Evolutionary conservation across 1,140 invertebrate genomes (phyloP).

Genomic region (Pentalonia nigronervosa): DNA sequence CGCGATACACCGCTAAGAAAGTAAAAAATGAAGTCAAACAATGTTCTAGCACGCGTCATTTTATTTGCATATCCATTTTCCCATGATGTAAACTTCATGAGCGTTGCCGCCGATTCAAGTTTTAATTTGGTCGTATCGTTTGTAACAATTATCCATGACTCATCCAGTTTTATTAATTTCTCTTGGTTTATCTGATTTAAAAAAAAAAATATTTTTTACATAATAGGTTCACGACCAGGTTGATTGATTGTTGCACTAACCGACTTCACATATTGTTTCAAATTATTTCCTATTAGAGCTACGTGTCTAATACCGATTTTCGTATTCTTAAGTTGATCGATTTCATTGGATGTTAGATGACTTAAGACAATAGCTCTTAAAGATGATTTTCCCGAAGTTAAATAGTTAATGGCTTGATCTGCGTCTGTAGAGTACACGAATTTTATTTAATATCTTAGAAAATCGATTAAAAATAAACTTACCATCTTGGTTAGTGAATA

Average conservation of each 20-base stretch:
- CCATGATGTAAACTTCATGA: slow-evolving; percentile 14
- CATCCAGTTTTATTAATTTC: slow-evolving; percentile 38
- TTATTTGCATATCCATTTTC: neutral
- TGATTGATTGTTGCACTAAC: neutral
- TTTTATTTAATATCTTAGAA: neutral
- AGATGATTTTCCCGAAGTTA: slow-evolving; percentile 45
- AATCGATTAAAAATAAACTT: neutral
- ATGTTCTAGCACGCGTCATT: neutral
- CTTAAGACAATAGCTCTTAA: slow-evolving; percentile 29
- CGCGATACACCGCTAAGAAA: neutral
- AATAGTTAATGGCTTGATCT: neutral
- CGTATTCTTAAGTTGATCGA: slow-evolving; percentile 29
- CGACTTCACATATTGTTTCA: neutral
- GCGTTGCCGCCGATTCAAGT: neutral
- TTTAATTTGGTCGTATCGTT: neutral
- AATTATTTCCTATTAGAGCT: slow-evolving; percentile 4
- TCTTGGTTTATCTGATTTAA: slow-evolving; percentile 15
- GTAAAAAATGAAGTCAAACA: neutral
- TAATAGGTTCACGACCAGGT: too few species aligned
- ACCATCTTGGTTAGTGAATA: slow-evolving; percentile 58
- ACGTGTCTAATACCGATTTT: slow-evolving; percentile 45
- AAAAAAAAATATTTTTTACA: neutral
- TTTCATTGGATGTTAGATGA: neutral
- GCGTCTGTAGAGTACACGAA: neutral
- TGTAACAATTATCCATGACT: slow-evolving; percentile 48